Percentiles rank a stretch among this genome's conserved stretches.
Evolutionary conservation across 64 coral and sea anemone genomes (phyloP).

Genomic region (Pachyseris speciosa): DNA sequence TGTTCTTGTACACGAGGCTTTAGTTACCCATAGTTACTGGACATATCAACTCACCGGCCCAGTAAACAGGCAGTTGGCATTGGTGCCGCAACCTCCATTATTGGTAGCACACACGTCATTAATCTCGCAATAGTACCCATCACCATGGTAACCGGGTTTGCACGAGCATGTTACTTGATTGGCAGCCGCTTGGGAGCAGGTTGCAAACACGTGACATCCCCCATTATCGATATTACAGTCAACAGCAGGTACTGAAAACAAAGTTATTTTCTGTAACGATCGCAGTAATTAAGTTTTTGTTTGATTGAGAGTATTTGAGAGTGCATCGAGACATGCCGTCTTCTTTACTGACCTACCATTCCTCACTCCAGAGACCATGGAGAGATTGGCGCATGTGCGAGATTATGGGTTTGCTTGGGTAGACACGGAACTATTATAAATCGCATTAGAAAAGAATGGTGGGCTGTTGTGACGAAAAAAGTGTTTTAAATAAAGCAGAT

Average conservation of each 20-base stretch:
- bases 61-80: constrained; percentile 73
- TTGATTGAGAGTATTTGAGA: no score
- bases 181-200: constrained; percentile 28
- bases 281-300: no score
- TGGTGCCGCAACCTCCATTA: constrained; percentile 72
- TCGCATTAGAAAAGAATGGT: no score
- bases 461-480: no score
- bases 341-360: no score
- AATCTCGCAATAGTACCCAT: constrained; percentile 87
- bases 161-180: constrained; percentile 71
- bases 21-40: neutral
- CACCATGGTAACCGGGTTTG: constrained; percentile 73
- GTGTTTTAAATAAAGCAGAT: no score
- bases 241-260: neutral
- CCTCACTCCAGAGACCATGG: no score
- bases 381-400: no score
- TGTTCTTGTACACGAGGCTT: no score
- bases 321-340: no score
- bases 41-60: constrained; percentile 63
- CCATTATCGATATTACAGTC: constrained; percentile 57
- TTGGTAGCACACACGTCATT: constrained; percentile 61
- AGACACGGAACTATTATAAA: no score
- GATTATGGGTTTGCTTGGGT: no score
- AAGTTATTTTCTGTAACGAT: neutral
- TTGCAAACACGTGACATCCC: constrained; percentile 76